phyloP scores from a whole-genome alignment of 2,888 invertebrate species.

The Ferdinandea cuprea region DNA sequence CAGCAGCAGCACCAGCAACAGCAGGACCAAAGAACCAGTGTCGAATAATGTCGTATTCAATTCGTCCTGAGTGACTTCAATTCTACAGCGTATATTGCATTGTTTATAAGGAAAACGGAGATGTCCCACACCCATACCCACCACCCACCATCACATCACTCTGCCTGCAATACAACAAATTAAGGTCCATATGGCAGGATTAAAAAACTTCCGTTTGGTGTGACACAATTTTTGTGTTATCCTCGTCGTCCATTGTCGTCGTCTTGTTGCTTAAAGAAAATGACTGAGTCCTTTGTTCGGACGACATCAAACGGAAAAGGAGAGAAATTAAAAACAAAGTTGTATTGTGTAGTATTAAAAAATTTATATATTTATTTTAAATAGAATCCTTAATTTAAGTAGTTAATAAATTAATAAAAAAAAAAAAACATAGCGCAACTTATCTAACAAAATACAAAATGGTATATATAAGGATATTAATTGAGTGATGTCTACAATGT shows the following conservation, averaged over 20 bases:
- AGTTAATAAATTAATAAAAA: conserved; percentile 61
- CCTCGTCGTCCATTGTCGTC: conserved; percentile 39
- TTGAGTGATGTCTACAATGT: conserved; percentile 31
- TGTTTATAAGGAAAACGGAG: conserved; percentile 35
- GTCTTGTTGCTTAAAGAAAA: conserved; percentile 24
- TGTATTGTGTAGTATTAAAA: conserved; percentile 61
- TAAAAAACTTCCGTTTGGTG: conserved; percentile 79
- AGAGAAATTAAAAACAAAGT: conserved; percentile 51
- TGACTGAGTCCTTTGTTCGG: conserved; percentile 67
- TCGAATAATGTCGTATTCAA: conserved; percentile 80
- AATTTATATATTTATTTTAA: conserved; percentile 53
- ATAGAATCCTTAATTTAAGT: conserved; percentile 54
- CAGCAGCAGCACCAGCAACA: conserved; percentile 5
- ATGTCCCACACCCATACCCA: conserved; percentile 23
- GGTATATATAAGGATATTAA: conserved; percentile 31
- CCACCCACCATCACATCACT: conserved; percentile 8
- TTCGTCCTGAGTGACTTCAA: conserved; percentile 83
- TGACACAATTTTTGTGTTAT: conserved; percentile 78
- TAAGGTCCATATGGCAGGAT: conserved; percentile 83
- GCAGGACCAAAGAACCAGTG: conserved; percentile 47
- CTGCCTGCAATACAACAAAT: conserved; percentile 72
- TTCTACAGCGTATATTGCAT: conserved; percentile 59
- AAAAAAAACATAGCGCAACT: conserved; percentile 53
- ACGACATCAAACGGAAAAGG: conserved; percentile 75
- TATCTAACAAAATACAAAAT: conserved; percentile 63